These are phyloP conservation scores for Cuculus canorus DNA, from an alignment of 2,797 vertebrate genomes.

Conservation along the genomic window DNA sequence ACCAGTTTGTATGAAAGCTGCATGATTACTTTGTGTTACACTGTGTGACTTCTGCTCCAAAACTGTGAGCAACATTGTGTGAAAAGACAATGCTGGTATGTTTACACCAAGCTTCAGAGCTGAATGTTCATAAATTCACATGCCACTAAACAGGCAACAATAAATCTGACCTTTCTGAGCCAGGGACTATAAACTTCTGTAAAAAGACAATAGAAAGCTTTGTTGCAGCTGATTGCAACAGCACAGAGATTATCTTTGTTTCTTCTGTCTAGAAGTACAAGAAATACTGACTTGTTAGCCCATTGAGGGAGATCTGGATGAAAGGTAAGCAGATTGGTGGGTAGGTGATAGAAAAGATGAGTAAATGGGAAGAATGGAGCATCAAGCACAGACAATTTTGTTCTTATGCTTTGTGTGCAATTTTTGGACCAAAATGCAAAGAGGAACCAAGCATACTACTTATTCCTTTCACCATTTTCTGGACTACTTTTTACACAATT, in stretches of 20 bases:
- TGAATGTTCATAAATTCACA: background rate
- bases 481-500: background rate
- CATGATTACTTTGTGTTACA: background rate
- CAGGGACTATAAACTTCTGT: background rate
- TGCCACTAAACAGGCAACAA: background rate
- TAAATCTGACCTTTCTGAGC: constrained; percentile 17
- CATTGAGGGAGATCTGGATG: background rate
- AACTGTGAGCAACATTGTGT: background rate
- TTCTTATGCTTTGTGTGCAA: background rate
- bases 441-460: background rate
- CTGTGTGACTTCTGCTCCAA: background rate
- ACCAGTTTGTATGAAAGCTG: background rate
- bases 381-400: background rate
- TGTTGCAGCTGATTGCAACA: background rate
- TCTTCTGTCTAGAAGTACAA: background rate
- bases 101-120: background rate
- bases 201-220: background rate
- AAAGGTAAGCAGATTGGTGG: background rate
- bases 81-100: background rate
- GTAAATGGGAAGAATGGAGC: background rate
- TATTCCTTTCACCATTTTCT: background rate
- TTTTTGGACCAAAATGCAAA: background rate
- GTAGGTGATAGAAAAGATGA: background rate
- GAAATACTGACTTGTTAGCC: background rate
- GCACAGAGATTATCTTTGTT: background rate